Evolutionary conservation across 2,113 vertebrate species (phyloP).

Genomic region (Phoxinus phoxinus): DNA sequence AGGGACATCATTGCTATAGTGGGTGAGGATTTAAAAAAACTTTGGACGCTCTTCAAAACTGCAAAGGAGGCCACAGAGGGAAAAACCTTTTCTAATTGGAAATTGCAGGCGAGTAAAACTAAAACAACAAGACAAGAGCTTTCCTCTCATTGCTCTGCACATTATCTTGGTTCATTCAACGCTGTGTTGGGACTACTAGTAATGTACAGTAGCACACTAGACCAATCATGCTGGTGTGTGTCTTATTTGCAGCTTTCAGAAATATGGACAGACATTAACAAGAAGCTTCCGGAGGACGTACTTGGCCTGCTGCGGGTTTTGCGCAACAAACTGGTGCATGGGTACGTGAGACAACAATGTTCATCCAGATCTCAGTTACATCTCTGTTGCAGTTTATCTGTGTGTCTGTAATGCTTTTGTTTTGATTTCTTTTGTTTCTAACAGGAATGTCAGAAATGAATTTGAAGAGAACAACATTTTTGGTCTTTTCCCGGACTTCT

Average conservation of each 20-base stretch:
- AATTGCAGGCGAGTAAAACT: not conserved
- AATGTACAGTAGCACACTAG: not conserved
- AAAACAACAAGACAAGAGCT: not conserved
- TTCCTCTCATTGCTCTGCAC: not conserved
- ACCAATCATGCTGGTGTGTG: not conserved
- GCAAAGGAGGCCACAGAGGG: not conserved
- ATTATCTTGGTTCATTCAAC: not conserved
- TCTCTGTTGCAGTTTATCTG: not conserved
- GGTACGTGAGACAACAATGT: not conserved
- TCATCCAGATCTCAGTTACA: not conserved
- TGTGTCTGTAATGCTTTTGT: not conserved
- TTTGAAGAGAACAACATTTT: constrained; percentile 12
- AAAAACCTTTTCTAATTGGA: constrained; percentile 15
- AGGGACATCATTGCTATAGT: not conserved
- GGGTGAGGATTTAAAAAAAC: not conserved
- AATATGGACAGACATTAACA: not conserved
- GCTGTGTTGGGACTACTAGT: not conserved
- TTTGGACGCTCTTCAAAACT: not conserved
- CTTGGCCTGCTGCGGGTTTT: constrained; percentile 31
- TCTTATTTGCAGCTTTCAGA: constrained; percentile 6
- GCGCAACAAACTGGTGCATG: constrained; percentile 27
- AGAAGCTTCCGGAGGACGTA: not conserved
- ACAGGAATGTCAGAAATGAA: constrained; percentile 17
- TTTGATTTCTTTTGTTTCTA: not conserved
- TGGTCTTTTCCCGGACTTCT: constrained; percentile 3